Base-by-base conservation (phyloP, 2,113 vertebrate genomes). In the Osmerus eperlanus region DNA sequence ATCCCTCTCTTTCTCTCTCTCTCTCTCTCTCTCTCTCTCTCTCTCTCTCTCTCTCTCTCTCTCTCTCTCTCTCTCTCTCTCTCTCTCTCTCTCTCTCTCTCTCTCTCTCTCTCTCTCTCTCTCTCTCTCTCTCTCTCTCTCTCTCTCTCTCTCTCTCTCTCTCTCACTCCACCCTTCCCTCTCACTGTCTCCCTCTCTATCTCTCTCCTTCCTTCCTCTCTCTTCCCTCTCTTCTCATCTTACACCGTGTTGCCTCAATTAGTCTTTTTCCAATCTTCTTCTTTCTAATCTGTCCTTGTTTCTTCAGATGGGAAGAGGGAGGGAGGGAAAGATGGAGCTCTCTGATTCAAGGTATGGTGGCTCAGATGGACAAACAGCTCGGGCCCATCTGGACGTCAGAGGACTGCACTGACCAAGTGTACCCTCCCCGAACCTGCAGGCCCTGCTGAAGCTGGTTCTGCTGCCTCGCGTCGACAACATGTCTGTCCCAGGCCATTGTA, bases 341-440 rank as follows among this genome's bases (percentile, higher is more conserved):
- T n/a, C 56, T 89, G 70, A 85, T 89, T 15, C 78, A 83, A 19
- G 74, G 74, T 61, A 81, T 88, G 73, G 80, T 88, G 73, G 69
- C 73, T 68, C 77, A 81, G 73, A 15, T 79, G 36, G 58, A 71
- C 55, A 68, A 69, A 72, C 76, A 75, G 32, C 78, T 84, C 4
- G 84, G 81, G 3, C 71, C 81, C 18, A 55, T 88, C 23, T 89
- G 87, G 88, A 70, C 47, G n/a, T 75, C 77, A 61, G 85, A 84
- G 23, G 77, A 75, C 14, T 32, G 55, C 47, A 53, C 65, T 3
- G 73, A 77, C 15, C 81, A 67, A 29, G 32, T 14, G 9, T 89
- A 89, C 15, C 88, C 89, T 66, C 88, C 87, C 84, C 87, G 16
- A 80, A 78, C 65, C 82, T 89, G n/a, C 76, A 87, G 72, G 78